These are phyloP conservation scores for Zenarchopterus dispar DNA, from an alignment of 2,797 vertebrate species.

Conservation along the genomic window DNA sequence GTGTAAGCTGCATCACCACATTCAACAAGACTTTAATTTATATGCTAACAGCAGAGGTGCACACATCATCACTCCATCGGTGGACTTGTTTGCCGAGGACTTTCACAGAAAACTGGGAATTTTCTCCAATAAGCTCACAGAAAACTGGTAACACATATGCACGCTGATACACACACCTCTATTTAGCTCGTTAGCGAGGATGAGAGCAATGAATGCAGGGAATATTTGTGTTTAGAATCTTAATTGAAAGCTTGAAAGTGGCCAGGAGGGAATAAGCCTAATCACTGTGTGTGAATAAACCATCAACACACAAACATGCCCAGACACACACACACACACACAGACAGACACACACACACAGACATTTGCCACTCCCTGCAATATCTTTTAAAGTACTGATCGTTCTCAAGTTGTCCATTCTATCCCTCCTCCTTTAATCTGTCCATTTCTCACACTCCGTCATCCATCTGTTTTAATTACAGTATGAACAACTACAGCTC, in stretches of 20 bases:
- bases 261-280: constrained; percentile 92
- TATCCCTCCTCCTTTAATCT: too few relatives aligned
- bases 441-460: too few relatives aligned
- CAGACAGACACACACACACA: background rate
- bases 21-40: constrained; percentile 65
- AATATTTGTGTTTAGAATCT: constrained; percentile 93
- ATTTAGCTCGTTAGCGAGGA: constrained; percentile 72
- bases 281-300: constrained; percentile 90
- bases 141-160: constrained; percentile 27
- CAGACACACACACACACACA: background rate
- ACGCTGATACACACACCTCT: constrained; percentile 48
- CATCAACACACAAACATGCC: constrained; percentile 43
- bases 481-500: too few relatives aligned
- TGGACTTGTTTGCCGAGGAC: too few relatives aligned
- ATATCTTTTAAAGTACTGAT: constrained; percentile 42
- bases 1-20: constrained; percentile 42
- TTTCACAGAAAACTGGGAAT: constrained; percentile 56
- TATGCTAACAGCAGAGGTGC: constrained; percentile 57
- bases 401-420: too few relatives aligned
- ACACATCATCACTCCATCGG: constrained; percentile 43
- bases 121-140: constrained; percentile 45
- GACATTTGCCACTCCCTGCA: constrained; percentile 30
- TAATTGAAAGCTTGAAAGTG: constrained; percentile 94
- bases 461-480: too few relatives aligned
- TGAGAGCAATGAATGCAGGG: constrained; percentile 81